Evolutionary conservation across 2,888 invertebrate genomes (phyloP), one percentile per base, ranked within the genome.

Genomic region (Dusona sp.): DNA sequence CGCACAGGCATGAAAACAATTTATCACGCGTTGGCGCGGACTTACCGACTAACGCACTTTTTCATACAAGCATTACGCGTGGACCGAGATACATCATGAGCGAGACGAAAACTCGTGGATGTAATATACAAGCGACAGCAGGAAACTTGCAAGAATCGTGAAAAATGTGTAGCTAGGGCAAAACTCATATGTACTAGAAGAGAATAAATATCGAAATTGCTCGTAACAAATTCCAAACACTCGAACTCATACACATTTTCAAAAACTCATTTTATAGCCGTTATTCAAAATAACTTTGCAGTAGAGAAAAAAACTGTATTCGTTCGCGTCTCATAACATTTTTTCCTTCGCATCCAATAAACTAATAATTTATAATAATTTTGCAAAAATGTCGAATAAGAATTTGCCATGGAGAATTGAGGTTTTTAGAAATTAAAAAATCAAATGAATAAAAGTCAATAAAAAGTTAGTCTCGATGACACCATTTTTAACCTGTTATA

Each of bases 11-110:
- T 48, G 64, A 75, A 73, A 79, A 79, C 75, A 74, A 85, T 83
- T 85, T 85, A 75, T 83, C 79, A 77, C 64, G 79, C 85, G 85
- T 83, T 85, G 85, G 82, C 79, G 73, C 70, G 42, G n/a, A 6
- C 51, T 57, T 73, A 48, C 38, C 6, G 75, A 45, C 83, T 77
- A 48, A 65, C 22, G 16, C 74, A 65, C 33, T 33, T 67, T 57
- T 74, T 65, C 48, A 65, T 57, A 64, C 48, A 25, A 33, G 80
- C 61, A 51, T 48, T 22, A 79, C 48, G 77, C 22, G 51, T 72
- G 77, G 73, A 78, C 48, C 57, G 25, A 67, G 70, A 61, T 48
- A 54, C 73, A 81, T 81, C 85, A 77, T 51, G 80, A 80, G 77
- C 79, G 84, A 64, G 74, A 65, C 82, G 77, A 82, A 64, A 48